Conservation (phyloP, 2,113 vertebrate genomes). For the Catharus minimus region DNA sequence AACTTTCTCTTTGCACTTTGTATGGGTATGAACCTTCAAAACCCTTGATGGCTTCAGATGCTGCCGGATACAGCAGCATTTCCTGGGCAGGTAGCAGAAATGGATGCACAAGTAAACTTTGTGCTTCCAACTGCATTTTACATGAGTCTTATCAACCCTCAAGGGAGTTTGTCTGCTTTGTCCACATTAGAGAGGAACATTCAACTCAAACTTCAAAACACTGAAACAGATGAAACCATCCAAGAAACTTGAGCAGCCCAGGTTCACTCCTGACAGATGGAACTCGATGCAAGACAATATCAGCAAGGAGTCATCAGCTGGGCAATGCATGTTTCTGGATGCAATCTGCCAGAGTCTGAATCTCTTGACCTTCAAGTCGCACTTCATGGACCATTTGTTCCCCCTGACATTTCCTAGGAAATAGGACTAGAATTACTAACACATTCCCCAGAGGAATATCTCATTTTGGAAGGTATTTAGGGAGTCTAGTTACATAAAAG, state of each 20-base stretch:
- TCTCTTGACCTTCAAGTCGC: slow-evolving; percentile 13
- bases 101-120: not conserved
- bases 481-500: not conserved
- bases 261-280: not conserved
- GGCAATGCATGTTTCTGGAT: not conserved
- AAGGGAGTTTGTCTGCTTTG: not conserved
- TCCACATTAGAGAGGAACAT: not conserved
- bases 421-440: slow-evolving; percentile 11
- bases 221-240: not conserved
- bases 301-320: not conserved
- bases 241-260: not conserved
- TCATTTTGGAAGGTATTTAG: not conserved
- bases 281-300: not conserved
- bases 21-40: not conserved
- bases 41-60: not conserved
- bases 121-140: not conserved
- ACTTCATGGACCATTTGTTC: slow-evolving; percentile 16
- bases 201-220: not conserved
- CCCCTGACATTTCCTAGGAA: slow-evolving; percentile 27
- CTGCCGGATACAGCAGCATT: not conserved
- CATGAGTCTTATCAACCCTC: not conserved
- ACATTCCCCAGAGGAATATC: not conserved
- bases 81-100: not conserved
- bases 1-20: not conserved
- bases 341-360: not conserved